Base-by-base conservation (phyloP, 1,140 invertebrate genomes). In the Coptotermes formosanus region DNA sequence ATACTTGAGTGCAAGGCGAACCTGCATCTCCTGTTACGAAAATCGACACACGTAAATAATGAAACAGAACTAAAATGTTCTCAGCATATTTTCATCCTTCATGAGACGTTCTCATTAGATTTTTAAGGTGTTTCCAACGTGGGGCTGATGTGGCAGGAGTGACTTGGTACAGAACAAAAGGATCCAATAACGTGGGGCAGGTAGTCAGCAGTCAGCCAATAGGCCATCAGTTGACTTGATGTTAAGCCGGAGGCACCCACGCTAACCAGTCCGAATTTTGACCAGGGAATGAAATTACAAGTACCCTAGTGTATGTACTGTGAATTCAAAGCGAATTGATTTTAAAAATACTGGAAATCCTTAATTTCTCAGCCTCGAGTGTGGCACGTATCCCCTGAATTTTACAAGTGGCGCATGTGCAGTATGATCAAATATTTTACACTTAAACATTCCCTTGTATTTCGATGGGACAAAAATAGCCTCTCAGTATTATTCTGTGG, bases 251-350 rank as follows among this genome's bases (percentile, higher is more conserved):
- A 25, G n/a, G 64, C 64, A 75, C 64, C 64, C 64, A 75, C 64
- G 64, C 25, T 75, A 30, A 75, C 64, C 25, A 75, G 64, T 75
- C 25, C 64, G n/a, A 75, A 75, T 75, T 75, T 75, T 75, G 64
- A 75, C 25, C 64, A 75, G 64, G n/a, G 64, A 75, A 75, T 75
- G 64, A 75, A 75, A 75, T 75, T 75, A 75, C 64, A 75, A 75
- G 64, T 75, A 30, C 64, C 64, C 64, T 30, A 30, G 25, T 75
- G 64, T 75, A 30, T 75, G 64, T 75, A 75, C 64, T 75, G 64
- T 75, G 64, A 75, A 75, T 75, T 75, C 25, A 75, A 75, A 75
- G 64, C 64, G 64, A 75, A 75, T 75, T 75, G 64, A 30, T 75
- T 75, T 75, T 11, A 30, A 75, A 75, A 75, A 75, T 75, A 30